phyloP scores from a whole-genome alignment of 1,140 invertebrate species.

The Diorhabda elongata region DNA sequence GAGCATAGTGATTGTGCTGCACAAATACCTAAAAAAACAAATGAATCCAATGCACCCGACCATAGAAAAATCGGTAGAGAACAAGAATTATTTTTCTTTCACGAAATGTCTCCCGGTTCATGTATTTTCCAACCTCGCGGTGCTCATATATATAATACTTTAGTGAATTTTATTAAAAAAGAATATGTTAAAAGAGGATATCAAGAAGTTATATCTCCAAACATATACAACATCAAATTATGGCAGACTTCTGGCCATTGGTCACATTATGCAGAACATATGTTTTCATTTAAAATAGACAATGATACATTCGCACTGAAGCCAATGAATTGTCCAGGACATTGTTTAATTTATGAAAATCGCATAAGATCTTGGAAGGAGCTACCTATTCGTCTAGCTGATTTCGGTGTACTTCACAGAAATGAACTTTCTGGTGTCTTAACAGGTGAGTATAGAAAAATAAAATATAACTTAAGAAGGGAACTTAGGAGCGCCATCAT shows the following conservation, averaged over 20 bases:
- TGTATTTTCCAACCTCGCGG: constrained; percentile 97
- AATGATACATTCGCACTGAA: constrained; percentile 97
- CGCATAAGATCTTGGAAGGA: constrained; percentile 89
- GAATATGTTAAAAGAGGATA: constrained; percentile 94
- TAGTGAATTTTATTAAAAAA: constrained; percentile 80
- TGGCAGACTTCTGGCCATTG: constrained; percentile 99
- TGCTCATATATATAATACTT: constrained; percentile 93
- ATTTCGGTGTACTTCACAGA: constrained; percentile 96
- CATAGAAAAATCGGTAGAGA: constrained; percentile 94
- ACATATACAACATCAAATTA: constrained; percentile 94
- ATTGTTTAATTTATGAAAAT: constrained; percentile 90
- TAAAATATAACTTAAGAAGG: no score
- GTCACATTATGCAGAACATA: constrained; percentile 96
- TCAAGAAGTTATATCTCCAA: constrained; percentile 94
- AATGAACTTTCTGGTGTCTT: constrained; percentile 96
- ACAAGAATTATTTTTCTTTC: constrained; percentile 98
- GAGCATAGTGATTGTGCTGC: no score
- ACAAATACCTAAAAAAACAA: no score
- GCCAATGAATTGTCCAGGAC: constrained; percentile 99
- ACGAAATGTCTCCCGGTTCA: constrained; percentile 95
- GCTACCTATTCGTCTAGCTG: constrained; percentile 89
- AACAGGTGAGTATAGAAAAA: background rate
- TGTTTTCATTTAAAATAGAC: constrained; percentile 96
- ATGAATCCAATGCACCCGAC: constrained; percentile 52
- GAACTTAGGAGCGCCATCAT: no score